These are phyloP conservation scores for Drosophila setifemur DNA, from an alignment of 1,140 invertebrate genomes.

Conservation along the genomic window DNA sequence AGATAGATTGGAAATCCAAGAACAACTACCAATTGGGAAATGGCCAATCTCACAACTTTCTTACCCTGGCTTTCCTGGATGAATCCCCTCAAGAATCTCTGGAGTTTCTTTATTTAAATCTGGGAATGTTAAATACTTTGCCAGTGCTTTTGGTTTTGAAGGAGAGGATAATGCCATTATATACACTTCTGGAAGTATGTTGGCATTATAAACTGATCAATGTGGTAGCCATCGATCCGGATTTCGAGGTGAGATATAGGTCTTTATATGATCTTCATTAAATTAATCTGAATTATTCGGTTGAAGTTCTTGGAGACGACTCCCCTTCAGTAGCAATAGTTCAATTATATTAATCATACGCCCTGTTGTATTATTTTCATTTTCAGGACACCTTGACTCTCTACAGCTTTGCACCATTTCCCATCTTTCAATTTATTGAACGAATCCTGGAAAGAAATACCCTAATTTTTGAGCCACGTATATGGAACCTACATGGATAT, in stretches of 20 bases:
- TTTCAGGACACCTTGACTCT: constrained; percentile 44
- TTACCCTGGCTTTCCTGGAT: constrained; percentile 33
- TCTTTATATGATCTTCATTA: too few relatives aligned
- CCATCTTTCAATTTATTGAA: constrained; percentile 39
- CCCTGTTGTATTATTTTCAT: not conserved
- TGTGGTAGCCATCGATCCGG: constrained; percentile 35
- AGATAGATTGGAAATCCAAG: not conserved
- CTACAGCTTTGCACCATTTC: constrained; percentile 61
- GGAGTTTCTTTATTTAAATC: constrained; percentile 15
- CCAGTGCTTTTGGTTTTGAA: constrained; percentile 39
- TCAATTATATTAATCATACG: too few relatives aligned
- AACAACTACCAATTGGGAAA: not conserved
- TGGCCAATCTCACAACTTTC: constrained; percentile 18
- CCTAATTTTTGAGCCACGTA: constrained; percentile 4
- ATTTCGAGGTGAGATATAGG: constrained; percentile 49
- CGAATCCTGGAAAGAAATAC: constrained; percentile 7
- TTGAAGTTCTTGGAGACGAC: too few relatives aligned
- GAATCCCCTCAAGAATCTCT: constrained; percentile 8
- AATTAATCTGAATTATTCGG: not conserved
- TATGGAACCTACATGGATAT: constrained; percentile 50
- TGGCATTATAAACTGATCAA: constrained; percentile 59
- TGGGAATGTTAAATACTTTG: constrained; percentile 23
- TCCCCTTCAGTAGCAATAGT: too few relatives aligned
- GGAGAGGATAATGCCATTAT: not conserved
- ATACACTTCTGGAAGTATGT: constrained; percentile 35